Conservation (phyloP, 2,888 invertebrate species). For the Pollenia amentaria region DNA sequence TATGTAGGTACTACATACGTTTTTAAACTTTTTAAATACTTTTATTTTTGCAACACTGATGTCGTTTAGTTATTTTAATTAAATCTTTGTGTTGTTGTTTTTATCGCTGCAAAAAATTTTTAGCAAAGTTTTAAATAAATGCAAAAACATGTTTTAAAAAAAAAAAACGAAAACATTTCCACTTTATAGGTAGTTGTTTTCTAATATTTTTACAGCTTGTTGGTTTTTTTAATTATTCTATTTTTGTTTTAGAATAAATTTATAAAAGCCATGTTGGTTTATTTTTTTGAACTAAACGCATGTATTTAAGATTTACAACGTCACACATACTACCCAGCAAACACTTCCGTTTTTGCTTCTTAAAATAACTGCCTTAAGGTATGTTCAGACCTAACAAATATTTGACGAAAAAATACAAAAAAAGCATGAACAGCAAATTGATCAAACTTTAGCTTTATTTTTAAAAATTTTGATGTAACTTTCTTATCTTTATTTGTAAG, state of each 20-base stretch:
- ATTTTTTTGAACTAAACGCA: conserved; percentile 1
- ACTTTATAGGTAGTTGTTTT: conserved; percentile 10
- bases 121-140: conserved; percentile 39
- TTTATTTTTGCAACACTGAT: neutral
- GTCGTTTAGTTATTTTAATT: conserved; percentile 50
- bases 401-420: too few relatives aligned
- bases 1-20: too few relatives aligned
- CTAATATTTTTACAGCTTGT: conserved; percentile 7
- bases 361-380: too few relatives aligned
- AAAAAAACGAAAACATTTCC: neutral
- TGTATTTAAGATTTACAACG: conserved; percentile 19
- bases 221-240: conserved; percentile 10
- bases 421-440: too few relatives aligned
- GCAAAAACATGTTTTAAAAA: conserved; percentile 13
- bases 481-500: too few relatives aligned
- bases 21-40: too few relatives aligned
- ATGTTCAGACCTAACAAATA: too few relatives aligned
- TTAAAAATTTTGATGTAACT: too few relatives aligned
- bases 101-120: too few relatives aligned
- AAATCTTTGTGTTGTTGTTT: conserved; percentile 42
- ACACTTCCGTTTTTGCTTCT: too few relatives aligned
- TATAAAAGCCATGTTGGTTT: neutral
- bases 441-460: too few relatives aligned
- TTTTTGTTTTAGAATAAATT: neutral
- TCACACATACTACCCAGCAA: too few relatives aligned